A percentile compares a stretch with the other conserved stretches of the same genome.
Evolutionary conservation across 1,140 invertebrate genomes (phyloP).

Genomic region (Olivierus martensii): DNA sequence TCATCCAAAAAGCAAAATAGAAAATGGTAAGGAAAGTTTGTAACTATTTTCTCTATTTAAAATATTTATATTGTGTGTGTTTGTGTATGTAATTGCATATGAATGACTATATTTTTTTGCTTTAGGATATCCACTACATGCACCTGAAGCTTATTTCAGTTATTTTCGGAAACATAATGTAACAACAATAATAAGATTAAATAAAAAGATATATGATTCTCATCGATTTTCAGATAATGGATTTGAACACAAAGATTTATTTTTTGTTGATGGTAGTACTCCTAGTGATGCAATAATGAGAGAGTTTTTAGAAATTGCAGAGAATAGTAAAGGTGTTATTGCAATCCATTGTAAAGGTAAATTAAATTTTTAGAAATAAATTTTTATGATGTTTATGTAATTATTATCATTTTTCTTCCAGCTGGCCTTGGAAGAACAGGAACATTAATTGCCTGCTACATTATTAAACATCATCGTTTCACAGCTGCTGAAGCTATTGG

Average conservation of each 20-base stretch:
- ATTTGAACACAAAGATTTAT: constrained; percentile 89
- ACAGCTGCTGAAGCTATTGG: constrained; percentile 87
- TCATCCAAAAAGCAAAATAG: constrained; percentile 72
- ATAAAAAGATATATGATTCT: constrained; percentile 92
- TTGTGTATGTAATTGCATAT: too few species aligned
- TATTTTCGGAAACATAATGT: constrained; percentile 89
- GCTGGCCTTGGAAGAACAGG: constrained; percentile 96
- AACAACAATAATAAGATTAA: constrained; percentile 77
- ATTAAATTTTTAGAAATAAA: too few species aligned
- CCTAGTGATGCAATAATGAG: constrained; percentile 81
- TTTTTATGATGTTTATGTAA: not conserved
- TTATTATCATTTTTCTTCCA: too few species aligned
- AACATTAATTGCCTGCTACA: constrained; percentile 91
- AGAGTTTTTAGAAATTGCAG: constrained; percentile 78
- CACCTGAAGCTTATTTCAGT: constrained; percentile 89
- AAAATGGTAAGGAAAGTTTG: constrained; percentile 47
- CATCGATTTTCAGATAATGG: constrained; percentile 77
- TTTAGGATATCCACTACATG: constrained; percentile 78
- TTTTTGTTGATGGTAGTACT: constrained; percentile 93
- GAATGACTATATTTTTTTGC: too few species aligned
- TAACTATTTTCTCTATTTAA: too few species aligned
- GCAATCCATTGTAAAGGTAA: constrained; percentile 98
- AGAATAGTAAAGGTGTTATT: constrained; percentile 74
- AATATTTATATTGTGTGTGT: too few species aligned
- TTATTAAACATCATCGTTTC: constrained; percentile 97